Conservation (phyloP, 2,888 invertebrate genomes). For the Drosophila recens region DNA sequence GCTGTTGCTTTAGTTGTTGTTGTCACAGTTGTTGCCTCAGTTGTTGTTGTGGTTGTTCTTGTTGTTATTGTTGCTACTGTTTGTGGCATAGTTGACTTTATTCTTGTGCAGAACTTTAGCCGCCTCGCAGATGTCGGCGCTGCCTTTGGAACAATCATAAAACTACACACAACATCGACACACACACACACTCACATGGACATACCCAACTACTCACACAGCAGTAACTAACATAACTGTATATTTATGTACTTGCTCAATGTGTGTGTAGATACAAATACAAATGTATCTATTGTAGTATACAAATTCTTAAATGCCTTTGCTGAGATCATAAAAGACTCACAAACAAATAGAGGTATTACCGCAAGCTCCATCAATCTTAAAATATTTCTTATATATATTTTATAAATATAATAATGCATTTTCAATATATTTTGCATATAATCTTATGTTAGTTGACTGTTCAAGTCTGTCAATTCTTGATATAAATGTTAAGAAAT, state of each 20-base stretch:
- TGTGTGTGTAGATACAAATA: background rate
- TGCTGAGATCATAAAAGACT: slow-evolving; percentile 61
- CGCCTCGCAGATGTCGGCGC: slow-evolving; percentile 56
- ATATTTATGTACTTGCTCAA: slow-evolving; percentile 65
- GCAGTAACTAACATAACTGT: slow-evolving; percentile 45
- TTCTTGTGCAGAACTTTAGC: slow-evolving; percentile 63
- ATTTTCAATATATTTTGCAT: too few relatives aligned
- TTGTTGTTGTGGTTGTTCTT: slow-evolving; percentile 29
- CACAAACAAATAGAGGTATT: slow-evolving; percentile 31
- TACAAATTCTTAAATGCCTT: slow-evolving; percentile 42
- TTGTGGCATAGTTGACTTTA: slow-evolving; percentile 73
- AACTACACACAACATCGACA: slow-evolving; percentile 43
- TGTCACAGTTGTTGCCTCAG: slow-evolving; percentile 31
- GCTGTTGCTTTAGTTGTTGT: slow-evolving; percentile 27
- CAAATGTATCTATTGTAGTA: slow-evolving; percentile 16
- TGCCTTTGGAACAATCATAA: slow-evolving; percentile 61
- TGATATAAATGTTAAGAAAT: too few relatives aligned
- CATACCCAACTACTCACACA: slow-evolving; percentile 5
- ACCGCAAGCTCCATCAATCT: slow-evolving; percentile 3
- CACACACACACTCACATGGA: slow-evolving; percentile 19
- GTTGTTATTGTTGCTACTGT: slow-evolving; percentile 31
- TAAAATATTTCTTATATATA: background rate
- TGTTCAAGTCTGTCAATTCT: too few relatives aligned
- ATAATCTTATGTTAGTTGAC: too few relatives aligned
- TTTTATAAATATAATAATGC: background rate